phyloP scores from a whole-genome alignment of 30 jellyfish, hydroid and myxozoan genomes.

The Aurelia sp. region DNA sequence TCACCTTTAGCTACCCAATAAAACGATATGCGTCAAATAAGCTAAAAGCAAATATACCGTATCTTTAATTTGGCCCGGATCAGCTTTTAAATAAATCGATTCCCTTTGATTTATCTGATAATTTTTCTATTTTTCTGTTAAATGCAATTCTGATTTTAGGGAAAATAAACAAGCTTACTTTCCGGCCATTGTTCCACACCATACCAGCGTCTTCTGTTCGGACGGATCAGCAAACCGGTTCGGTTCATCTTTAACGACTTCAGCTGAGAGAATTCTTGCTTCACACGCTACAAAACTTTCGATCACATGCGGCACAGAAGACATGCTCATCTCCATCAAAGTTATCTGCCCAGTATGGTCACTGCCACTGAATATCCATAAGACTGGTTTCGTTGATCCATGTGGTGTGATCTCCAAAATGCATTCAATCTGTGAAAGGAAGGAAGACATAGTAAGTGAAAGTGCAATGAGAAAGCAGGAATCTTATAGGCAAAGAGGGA shows the following conservation, averaged over 20 bases:
- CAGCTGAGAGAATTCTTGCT: conserved; percentile 92
- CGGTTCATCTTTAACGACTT: conserved; percentile 59
- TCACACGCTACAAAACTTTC: conserved; percentile 89
- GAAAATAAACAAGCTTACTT: conserved; percentile 46
- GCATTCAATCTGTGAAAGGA: conserved; percentile 73
- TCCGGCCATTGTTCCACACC: conserved; percentile 99
- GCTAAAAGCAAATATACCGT: no score
- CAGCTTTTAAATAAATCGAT: no score
- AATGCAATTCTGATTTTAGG: no score
- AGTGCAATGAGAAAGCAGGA: no score
- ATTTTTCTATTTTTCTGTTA: no score
- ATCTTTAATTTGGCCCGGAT: no score
- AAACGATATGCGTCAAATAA: no score
- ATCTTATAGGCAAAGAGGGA: no score
- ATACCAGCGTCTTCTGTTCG: conserved; percentile 40
- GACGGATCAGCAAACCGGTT: conserved; percentile 44
- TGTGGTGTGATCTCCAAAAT: conserved; percentile 75
- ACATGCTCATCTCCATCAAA: conserved; percentile 86
- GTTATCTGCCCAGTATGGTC: conserved; percentile 94
- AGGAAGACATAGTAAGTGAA: not conserved
- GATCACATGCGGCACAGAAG: conserved; percentile 76
- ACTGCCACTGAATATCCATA: conserved; percentile 94
- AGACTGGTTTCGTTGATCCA: conserved; percentile 63
- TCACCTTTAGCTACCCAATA: no score
- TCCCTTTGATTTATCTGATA: no score